A percentile compares a stretch with the other conserved stretches of the same genome.
These are phyloP conservation scores for Drosophila bocki DNA, from an alignment of 1,140 invertebrate species.

Conservation along the genomic window DNA sequence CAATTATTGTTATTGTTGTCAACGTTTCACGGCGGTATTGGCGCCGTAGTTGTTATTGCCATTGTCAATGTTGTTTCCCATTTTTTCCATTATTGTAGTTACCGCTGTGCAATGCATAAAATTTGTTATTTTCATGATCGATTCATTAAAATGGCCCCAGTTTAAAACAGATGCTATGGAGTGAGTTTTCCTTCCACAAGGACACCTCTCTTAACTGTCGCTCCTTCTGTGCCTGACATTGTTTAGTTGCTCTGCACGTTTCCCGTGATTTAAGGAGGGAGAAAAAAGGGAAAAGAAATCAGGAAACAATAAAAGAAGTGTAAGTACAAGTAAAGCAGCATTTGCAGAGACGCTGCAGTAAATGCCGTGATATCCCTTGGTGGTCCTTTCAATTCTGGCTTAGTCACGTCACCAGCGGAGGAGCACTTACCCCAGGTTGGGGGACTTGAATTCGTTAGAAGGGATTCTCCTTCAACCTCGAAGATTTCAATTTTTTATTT, in stretches of 20 bases:
- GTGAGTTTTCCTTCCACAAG: neutral
- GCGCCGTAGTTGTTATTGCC: slow-evolving; percentile 43
- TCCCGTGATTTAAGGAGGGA: slow-evolving; percentile 37
- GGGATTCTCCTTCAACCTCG: neutral
- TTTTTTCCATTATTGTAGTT: slow-evolving; percentile 55
- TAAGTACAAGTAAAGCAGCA: slow-evolving; percentile 37
- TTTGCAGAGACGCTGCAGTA: slow-evolving; percentile 44
- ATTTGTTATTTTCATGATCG: slow-evolving; percentile 47
- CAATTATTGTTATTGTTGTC: slow-evolving; percentile 79
- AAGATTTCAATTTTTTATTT: slow-evolving; percentile 14
- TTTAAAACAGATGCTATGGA: slow-evolving; percentile 4
- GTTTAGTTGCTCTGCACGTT: slow-evolving; percentile 52
- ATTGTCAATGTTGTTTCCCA: slow-evolving; percentile 42
- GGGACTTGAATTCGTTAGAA: slow-evolving; percentile 15
- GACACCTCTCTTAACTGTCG: slow-evolving; percentile 2
- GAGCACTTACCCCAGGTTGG: slow-evolving; percentile 18
- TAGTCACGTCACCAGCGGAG: slow-evolving; percentile 43
- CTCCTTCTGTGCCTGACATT: slow-evolving; percentile 15
- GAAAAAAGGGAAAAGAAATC: slow-evolving; percentile 21
- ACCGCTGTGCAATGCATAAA: slow-evolving; percentile 37
- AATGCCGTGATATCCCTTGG: slow-evolving; percentile 28
- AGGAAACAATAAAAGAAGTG: slow-evolving; percentile 46
- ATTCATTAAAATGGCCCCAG: slow-evolving; percentile 23
- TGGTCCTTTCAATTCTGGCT: slow-evolving; percentile 36
- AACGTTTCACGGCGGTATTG: slow-evolving; percentile 37